A percentile compares a stretch with the other conserved stretches of the same genome.
These are phyloP conservation scores for Megatriorchis doriae DNA, from an alignment of 2,113 vertebrate genomes.

Conservation along the genomic window DNA sequence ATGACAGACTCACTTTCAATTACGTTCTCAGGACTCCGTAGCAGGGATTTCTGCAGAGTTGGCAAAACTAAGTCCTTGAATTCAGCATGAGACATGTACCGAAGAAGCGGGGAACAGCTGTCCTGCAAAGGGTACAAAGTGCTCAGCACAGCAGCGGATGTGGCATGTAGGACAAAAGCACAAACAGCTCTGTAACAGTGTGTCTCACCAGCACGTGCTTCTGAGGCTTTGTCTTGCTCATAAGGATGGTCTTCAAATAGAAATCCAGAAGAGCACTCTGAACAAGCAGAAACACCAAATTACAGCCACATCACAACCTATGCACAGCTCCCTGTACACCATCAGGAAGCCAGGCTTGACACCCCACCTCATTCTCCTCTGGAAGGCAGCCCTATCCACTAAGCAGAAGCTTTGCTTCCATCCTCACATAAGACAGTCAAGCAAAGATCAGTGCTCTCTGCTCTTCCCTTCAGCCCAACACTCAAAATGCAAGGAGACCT, in stretches of 20 bases:
- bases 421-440: background rate
- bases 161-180: background rate
- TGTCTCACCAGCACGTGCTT: constrained; percentile 87
- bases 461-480: background rate
- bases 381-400: background rate
- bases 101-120: constrained; percentile 83
- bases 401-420: background rate
- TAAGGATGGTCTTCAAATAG: constrained; percentile 92
- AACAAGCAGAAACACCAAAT: background rate
- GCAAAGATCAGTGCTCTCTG: background rate
- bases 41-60: constrained; percentile 89
- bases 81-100: constrained; percentile 86
- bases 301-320: background rate
- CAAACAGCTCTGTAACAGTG: background rate
- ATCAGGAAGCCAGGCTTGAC: background rate
- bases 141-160: background rate
- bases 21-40: constrained; percentile 93
- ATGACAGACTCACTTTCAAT: constrained; percentile 85
- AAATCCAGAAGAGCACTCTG: constrained; percentile 88
- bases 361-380: background rate
- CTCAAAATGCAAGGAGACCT: background rate
- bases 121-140: constrained; percentile 72
- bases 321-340: background rate
- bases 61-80: constrained; percentile 92
- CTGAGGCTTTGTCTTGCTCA: constrained; percentile 91